These are phyloP conservation scores for Brachypodius melanocephalos DNA, from an alignment of 2,113 vertebrate genomes.

Conservation along the genomic window DNA sequence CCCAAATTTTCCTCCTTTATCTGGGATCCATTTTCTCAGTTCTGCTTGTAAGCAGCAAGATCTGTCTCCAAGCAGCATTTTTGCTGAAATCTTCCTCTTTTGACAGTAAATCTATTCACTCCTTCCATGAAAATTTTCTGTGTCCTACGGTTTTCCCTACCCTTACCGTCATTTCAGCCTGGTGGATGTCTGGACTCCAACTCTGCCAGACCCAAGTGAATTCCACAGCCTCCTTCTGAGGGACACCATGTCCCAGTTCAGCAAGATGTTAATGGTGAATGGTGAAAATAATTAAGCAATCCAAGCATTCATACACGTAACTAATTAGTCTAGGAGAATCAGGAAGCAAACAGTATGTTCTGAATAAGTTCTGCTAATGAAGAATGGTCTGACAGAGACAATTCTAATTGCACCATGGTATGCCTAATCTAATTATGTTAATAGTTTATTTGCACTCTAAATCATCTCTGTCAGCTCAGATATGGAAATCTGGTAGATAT, in stretches of 20 bases:
- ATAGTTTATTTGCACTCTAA: constrained; percentile 50
- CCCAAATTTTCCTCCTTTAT: not conserved
- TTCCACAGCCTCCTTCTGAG: not conserved
- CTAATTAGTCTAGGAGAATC: constrained; percentile 24
- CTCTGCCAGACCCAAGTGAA: not conserved
- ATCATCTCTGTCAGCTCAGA: constrained; percentile 22
- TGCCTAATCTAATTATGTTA: constrained; percentile 54
- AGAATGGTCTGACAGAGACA: constrained; percentile 22
- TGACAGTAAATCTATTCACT: not conserved
- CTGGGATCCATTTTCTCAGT: not conserved
- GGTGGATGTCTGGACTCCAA: not conserved
- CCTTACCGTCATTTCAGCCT: not conserved
- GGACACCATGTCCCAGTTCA: not conserved
- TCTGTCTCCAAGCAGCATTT: not conserved
- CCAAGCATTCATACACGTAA: not conserved
- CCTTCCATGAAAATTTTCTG: not conserved
- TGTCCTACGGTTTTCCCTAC: not conserved
- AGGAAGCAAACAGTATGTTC: constrained; percentile 1
- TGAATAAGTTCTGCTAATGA: constrained; percentile 38
- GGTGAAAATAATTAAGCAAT: constrained; percentile 18
- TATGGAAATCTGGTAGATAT: constrained; percentile 1
- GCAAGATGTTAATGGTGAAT: constrained; percentile 8
- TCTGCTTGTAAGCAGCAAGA: not conserved
- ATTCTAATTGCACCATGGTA: constrained; percentile 23
- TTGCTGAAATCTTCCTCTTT: not conserved